phyloP scores from a whole-genome alignment of 2,797 vertebrate species.

The Nannoperca australis region DNA sequence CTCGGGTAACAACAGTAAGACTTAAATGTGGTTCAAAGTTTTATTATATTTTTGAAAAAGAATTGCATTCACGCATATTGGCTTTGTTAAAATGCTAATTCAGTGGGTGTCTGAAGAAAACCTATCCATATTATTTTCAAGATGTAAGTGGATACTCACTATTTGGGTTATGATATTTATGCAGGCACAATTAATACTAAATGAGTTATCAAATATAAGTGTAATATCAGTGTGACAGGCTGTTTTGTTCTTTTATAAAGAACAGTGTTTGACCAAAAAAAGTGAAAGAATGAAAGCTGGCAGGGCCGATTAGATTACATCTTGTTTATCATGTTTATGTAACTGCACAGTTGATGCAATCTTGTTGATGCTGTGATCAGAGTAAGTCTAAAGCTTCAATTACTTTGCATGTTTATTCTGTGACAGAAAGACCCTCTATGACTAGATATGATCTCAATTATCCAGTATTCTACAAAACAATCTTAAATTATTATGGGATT shows the following conservation, averaged over 20 bases:
- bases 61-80: neutral
- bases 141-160: neutral
- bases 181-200: neutral
- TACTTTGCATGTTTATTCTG: conserved; percentile 19
- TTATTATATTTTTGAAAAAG: conserved; percentile 1
- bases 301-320: conserved; percentile 29
- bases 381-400: conserved; percentile 46
- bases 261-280: conserved; percentile 6
- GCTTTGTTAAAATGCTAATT: neutral
- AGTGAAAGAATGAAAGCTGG: conserved; percentile 18
- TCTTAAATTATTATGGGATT: conserved; percentile 52
- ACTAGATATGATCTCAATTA: conserved; percentile 43
- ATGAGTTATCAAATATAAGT: neutral
- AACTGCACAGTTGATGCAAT: conserved; percentile 40
- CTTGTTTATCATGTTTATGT: conserved; percentile 52
- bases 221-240: neutral
- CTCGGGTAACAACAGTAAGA: neutral
- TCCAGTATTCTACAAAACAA: conserved; percentile 35
- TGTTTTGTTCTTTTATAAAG: conserved; percentile 15
- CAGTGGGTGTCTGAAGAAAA: neutral
- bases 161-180: neutral
- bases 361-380: conserved; percentile 43
- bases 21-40: neutral
- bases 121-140: neutral
- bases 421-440: conserved; percentile 15